Evolutionary conservation across 2,888 invertebrate genomes (phyloP).

Genomic region (Hyalella azteca): DNA sequence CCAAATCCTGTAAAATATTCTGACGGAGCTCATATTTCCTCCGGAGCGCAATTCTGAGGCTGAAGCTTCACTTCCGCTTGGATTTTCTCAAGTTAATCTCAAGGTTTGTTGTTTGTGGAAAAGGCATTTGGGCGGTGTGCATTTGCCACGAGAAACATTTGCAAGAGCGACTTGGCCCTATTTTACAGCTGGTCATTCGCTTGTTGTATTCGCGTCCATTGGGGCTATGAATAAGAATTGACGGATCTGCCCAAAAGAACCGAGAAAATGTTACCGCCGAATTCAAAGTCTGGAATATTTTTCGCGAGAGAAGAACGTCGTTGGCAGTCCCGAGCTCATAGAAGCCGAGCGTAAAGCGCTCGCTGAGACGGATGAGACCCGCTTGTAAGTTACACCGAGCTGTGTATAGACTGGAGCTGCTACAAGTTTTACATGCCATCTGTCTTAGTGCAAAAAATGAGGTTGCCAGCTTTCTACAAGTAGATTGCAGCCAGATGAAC

Average conservation of each 20-base stretch:
- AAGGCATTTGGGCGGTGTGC: background rate
- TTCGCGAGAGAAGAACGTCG: background rate
- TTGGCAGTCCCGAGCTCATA: background rate
- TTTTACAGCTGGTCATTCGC: conserved; percentile 26
- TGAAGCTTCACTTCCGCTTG: background rate
- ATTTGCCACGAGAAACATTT: conserved; percentile 6
- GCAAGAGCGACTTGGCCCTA: background rate
- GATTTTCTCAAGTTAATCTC: conserved; percentile 5
- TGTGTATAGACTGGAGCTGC: background rate
- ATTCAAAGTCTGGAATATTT: conserved; percentile 15
- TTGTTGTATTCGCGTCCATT: conserved; percentile 28
- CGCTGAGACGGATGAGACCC: background rate
- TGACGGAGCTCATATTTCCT: background rate
- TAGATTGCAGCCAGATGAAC: too few species aligned
- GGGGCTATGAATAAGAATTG: conserved; percentile 34
- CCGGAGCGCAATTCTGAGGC: background rate
- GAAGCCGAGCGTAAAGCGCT: background rate
- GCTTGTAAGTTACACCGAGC: background rate
- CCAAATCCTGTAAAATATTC: conserved; percentile 18
- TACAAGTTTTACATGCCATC: background rate
- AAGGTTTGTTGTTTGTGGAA: background rate
- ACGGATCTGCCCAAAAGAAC: conserved; percentile 24
- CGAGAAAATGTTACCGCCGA: conserved; percentile 15
- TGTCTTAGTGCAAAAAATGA: conserved; percentile 13
- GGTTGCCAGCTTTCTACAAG: too few species aligned